phyloP scores from a whole-genome alignment of 2,113 vertebrate genomes.

The Mus musculus region GRCm39 chr15:90504501-90505000 shows the following conservation, averaged over 20 bases:
- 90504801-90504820: conserved; percentile 56
- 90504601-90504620: not conserved
- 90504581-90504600: not conserved
- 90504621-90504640: not conserved
- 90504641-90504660: not conserved
- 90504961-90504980: not conserved
- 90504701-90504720: conserved; percentile 28
- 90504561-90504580: not conserved
- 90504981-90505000: not conserved
- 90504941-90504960: not conserved
- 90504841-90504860: conserved; percentile 42
- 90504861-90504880: conserved; percentile 38
- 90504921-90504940: not conserved
- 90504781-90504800: conserved; percentile 54
- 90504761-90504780: conserved; percentile 53
- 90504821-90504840: conserved; percentile 25
- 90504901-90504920: not conserved
- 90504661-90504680: not conserved
- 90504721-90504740: not conserved
- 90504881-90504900: conserved; percentile 10
- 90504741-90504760: not conserved
- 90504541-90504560: not conserved
- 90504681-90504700: conserved; percentile 14
- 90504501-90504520: not conserved
- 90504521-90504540: not conserved